These are phyloP conservation scores for Drosophila kohkoa DNA, from an alignment of 1,140 invertebrate species.

Conservation along the genomic window DNA sequence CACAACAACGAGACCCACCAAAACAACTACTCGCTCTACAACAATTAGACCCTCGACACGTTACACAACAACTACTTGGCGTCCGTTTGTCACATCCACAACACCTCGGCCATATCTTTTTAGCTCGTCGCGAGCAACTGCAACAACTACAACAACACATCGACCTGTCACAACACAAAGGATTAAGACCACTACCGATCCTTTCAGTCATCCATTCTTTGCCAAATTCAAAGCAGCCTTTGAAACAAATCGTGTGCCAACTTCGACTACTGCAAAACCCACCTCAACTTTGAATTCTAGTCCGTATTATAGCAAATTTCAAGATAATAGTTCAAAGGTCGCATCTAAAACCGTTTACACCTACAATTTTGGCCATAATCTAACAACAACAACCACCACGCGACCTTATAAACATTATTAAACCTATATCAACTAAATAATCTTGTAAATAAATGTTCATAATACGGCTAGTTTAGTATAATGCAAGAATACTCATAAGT, in stretches of 20 bases:
- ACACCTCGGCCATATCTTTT: constrained; percentile 68
- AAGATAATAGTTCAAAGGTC: constrained; percentile 57
- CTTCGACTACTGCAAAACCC: constrained; percentile 10
- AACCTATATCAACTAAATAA: constrained; percentile 49
- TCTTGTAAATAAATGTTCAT: constrained; percentile 62
- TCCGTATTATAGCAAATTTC: constrained; percentile 65
- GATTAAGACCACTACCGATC: constrained; percentile 42
- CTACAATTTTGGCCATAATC: constrained; percentile 52
- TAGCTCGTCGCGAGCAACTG: constrained; percentile 27
- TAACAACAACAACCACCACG: constrained; percentile 37
- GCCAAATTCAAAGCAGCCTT: constrained; percentile 63
- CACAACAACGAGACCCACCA: background rate
- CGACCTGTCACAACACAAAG: constrained; percentile 37
- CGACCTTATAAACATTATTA: constrained; percentile 22
- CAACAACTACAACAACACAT: constrained; percentile 24
- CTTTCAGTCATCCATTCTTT: constrained; percentile 72
- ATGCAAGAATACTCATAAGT: constrained; percentile 61
- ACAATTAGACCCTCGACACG: background rate
- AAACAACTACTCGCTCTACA: background rate
- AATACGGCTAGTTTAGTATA: constrained; percentile 51
- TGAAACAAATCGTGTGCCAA: constrained; percentile 1
- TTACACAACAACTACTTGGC: constrained; percentile 16
- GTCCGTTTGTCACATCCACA: constrained; percentile 25
- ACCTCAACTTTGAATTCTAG: constrained; percentile 40
- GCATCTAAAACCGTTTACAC: constrained; percentile 54